Percentiles rank a stretch among this genome's conserved stretches.
Conservation (phyloP, 2,113 vertebrate species). For the Noctilio leporinus region DNA sequence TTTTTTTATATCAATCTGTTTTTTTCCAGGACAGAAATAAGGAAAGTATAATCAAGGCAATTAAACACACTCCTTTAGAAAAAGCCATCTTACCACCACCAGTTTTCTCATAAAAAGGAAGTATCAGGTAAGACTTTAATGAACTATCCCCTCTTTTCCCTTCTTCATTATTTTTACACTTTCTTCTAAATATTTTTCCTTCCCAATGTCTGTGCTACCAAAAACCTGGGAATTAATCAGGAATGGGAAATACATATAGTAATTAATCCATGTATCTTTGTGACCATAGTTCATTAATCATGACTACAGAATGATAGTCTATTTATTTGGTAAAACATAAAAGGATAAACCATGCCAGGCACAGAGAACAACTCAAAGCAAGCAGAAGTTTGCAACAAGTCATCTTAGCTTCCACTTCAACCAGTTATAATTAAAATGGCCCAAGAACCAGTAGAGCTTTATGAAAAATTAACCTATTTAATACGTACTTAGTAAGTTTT, state of each 20-base stretch:
- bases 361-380: background rate
- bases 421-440: background rate
- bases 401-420: background rate
- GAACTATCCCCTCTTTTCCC: background rate
- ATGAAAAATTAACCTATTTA: background rate
- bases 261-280: background rate
- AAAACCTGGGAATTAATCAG: background rate
- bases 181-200: constrained; percentile 14
- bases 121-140: background rate
- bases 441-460: background rate
- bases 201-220: background rate
- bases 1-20: background rate
- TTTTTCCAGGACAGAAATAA: constrained; percentile 29
- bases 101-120: background rate
- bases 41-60: background rate
- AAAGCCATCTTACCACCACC: background rate
- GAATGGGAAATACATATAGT: background rate
- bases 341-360: background rate
- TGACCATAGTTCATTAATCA: background rate
- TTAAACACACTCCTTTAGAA: background rate
- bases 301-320: background rate
- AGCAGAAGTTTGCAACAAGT: background rate
- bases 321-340: background rate
- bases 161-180: background rate
- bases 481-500: background rate